Evolutionary conservation across 2,113 vertebrate species (phyloP).

Genomic region (Donacobius atricapilla): DNA sequence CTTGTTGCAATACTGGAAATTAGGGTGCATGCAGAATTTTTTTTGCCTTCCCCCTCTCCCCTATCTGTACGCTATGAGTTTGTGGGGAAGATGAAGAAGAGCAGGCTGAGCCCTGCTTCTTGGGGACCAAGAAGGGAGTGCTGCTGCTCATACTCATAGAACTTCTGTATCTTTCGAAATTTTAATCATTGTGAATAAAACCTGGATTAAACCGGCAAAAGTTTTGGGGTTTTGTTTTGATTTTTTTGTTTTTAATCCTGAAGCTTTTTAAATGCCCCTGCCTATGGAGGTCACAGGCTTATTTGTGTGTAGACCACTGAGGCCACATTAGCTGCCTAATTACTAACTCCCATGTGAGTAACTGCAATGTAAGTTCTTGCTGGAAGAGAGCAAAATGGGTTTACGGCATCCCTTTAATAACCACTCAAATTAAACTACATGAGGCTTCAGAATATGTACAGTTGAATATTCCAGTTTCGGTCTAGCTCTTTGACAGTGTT

Average conservation of each 20-base stretch:
- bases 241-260: not conserved
- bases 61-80: accelerated
- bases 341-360: not conserved
- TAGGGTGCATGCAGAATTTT: not conserved
- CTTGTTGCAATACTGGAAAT: not conserved
- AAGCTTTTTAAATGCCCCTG: not conserved
- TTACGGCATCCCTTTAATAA: not conserved
- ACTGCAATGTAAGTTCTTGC: not conserved
- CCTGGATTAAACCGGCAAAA: not conserved
- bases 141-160: not conserved
- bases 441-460: not conserved
- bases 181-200: not conserved
- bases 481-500: not conserved
- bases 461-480: not conserved
- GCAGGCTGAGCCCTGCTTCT: not conserved
- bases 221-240: not conserved
- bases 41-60: accelerated
- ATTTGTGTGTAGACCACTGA: not conserved
- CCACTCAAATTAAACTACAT: not conserved
- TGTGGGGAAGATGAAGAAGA: not conserved
- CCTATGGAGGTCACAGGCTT: not conserved
- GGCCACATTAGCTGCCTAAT: not conserved
- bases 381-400: not conserved
- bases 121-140: not conserved
- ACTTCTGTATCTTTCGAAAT: not conserved